phyloP scores from a whole-genome alignment of 2,797 vertebrate genomes.

The Channa striata region DNA sequence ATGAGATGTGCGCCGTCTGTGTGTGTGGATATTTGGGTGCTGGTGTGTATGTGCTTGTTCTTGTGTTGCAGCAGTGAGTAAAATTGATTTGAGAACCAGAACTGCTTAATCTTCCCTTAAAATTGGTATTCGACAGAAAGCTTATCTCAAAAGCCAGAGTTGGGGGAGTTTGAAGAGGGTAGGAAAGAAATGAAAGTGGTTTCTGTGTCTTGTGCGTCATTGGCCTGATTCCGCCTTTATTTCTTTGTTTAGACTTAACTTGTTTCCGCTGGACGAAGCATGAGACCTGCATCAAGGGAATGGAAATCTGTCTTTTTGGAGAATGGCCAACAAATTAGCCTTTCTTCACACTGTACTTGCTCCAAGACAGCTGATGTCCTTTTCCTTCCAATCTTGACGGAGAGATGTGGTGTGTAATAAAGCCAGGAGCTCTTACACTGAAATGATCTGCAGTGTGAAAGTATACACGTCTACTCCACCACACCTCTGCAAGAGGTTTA shows the following conservation, averaged over 20 bases:
- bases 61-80: slow-evolving; percentile 60
- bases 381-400: slow-evolving; percentile 12
- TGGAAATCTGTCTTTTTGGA: slow-evolving; percentile 47
- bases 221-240: slow-evolving; percentile 48
- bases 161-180: slow-evolving; percentile 37
- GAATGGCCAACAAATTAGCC: slow-evolving; percentile 19
- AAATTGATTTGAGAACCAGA: slow-evolving; percentile 77
- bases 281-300: slow-evolving; percentile 34
- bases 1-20: slow-evolving; percentile 26
- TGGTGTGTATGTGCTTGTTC: slow-evolving; percentile 32
- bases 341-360: slow-evolving; percentile 28
- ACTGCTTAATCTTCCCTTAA: slow-evolving; percentile 76
- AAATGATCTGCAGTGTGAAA: slow-evolving; percentile 13
- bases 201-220: slow-evolving; percentile 61
- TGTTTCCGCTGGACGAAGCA: slow-evolving; percentile 50
- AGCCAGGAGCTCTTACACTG: background rate
- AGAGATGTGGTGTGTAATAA: background rate
- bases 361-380: slow-evolving; percentile 18
- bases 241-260: slow-evolving; percentile 60
- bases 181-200: slow-evolving; percentile 53
- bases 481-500: background rate
- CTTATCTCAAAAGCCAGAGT: slow-evolving; percentile 71
- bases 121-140: slow-evolving; percentile 78
- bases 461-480: background rate
- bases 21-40: slow-evolving; percentile 22